Percentiles rank a stretch among this genome's conserved stretches.
Conservation (phyloP, 2,797 vertebrate species). For the Cuniculus paca region DNA sequence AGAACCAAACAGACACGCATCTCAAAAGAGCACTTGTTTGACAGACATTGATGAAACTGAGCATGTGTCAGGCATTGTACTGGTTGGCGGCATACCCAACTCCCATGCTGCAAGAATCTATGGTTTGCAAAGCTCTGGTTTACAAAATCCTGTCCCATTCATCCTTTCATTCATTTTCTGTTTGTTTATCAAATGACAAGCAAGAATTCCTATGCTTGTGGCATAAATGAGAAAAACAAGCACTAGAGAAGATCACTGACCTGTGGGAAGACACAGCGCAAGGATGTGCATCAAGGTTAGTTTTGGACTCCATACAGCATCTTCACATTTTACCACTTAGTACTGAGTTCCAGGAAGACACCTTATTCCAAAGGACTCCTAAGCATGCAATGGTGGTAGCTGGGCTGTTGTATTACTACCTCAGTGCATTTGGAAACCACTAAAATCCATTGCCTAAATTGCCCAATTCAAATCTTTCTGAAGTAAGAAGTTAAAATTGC, state of each 20-base stretch:
- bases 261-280: neutral
- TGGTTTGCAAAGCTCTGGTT: neutral
- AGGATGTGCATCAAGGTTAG: neutral
- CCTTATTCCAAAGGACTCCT: neutral
- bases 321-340: fast-evolving
- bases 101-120: neutral
- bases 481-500: neutral
- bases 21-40: constrained; percentile 35
- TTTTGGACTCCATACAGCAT: fast-evolving
- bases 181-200: neutral
- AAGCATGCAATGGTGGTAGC: neutral
- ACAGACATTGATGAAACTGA: neutral
- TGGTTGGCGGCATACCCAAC: neutral
- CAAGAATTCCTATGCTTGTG: neutral
- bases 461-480: neutral
- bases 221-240: neutral
- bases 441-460: neutral
- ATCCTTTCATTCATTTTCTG: neutral
- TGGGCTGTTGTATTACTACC: neutral
- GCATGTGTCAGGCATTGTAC: neutral
- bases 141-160: neutral
- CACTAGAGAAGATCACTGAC: neutral
- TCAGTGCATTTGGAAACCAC: neutral
- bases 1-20: neutral
- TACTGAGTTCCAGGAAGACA: neutral